Conservation (phyloP, 2,797 vertebrate species). For the Chaenodraco wilsoni region DNA sequence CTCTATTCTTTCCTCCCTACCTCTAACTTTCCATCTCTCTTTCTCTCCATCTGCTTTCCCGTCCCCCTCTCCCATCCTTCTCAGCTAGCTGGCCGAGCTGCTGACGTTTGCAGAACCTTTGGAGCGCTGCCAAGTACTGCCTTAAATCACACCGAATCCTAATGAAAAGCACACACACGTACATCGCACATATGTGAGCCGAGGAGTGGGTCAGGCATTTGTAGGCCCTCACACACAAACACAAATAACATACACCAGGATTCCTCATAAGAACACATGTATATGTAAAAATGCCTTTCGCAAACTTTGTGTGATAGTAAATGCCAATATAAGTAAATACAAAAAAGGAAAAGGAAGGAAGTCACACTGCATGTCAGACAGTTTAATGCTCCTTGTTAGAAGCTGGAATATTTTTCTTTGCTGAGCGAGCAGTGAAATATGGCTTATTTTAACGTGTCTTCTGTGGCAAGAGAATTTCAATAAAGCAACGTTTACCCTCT, state of each 20-base stretch:
- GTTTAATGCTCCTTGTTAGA: slow-evolving; percentile 1
- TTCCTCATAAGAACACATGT: neutral
- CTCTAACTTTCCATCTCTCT: slow-evolving; percentile 48
- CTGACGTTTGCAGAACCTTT: slow-evolving; percentile 71
- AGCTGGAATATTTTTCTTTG: slow-evolving; percentile 8
- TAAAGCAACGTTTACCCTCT: neutral
- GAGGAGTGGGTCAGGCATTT: slow-evolving; percentile 10
- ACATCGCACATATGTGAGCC: slow-evolving; percentile 23
- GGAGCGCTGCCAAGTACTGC: slow-evolving; percentile 61
- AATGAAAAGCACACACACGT: slow-evolving; percentile 49
- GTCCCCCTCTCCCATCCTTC: slow-evolving; percentile 29
- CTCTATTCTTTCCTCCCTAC: slow-evolving; percentile 51
- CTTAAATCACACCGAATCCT: slow-evolving; percentile 71
- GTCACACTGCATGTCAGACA: slow-evolving; percentile 5
- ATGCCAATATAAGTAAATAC: neutral
- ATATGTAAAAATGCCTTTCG: neutral
- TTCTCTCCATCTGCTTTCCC: slow-evolving; percentile 52
- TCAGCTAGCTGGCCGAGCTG: slow-evolving; percentile 51
- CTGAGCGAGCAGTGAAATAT: slow-evolving; percentile 24
- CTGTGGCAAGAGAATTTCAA: neutral
- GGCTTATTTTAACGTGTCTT: slow-evolving; percentile 14
- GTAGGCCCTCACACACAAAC: neutral
- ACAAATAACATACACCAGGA: neutral
- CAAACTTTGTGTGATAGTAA: neutral
- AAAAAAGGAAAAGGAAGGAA: neutral